phyloP scores from a whole-genome alignment of 2,113 vertebrate genomes.

The Chionomys nivalis region DNA sequence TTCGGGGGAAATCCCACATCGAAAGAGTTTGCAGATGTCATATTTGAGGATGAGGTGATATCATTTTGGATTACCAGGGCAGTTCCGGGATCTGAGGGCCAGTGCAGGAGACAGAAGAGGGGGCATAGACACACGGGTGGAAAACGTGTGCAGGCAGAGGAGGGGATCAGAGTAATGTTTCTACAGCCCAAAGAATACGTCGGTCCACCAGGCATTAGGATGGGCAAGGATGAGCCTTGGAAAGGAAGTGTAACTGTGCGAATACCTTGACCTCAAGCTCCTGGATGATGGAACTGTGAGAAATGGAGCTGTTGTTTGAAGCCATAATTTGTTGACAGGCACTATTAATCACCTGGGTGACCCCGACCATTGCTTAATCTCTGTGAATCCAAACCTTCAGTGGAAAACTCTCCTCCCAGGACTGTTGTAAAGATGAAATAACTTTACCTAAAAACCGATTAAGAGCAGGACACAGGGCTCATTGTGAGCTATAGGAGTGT shows the following conservation, averaged over 20 bases:
- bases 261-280: neutral
- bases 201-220: neutral
- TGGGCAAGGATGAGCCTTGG: neutral
- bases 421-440: neutral
- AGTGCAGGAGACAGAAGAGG: neutral
- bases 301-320: neutral
- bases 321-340: neutral
- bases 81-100: neutral
- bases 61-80: neutral
- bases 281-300: neutral
- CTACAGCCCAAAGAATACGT: too few species aligned
- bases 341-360: neutral
- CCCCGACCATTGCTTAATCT: neutral
- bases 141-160: neutral
- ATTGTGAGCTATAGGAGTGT: rapidly evolving
- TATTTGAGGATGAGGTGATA: neutral
- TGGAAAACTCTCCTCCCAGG: neutral
- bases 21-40: neutral
- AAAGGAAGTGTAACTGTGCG: neutral
- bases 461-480: neutral
- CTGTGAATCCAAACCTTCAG: neutral
- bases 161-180: neutral
- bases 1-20: too few species aligned
- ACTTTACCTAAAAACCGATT: neutral
- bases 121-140: neutral